phyloP scores from a whole-genome alignment of 2,797 vertebrate species.

The Fratercula arctica region DNA sequence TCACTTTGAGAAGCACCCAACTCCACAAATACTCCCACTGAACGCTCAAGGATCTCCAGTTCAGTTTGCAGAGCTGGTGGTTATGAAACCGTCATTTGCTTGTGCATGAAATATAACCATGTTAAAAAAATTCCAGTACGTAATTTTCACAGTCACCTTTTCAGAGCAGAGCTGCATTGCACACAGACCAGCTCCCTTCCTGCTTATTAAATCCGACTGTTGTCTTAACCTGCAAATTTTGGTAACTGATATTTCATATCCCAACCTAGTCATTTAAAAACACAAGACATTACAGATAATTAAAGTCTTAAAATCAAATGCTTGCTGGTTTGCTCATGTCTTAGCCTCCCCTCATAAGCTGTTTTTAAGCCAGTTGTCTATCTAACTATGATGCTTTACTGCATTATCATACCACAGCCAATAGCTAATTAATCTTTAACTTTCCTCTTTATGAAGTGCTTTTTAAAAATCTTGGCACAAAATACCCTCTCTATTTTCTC shows the following conservation, averaged over 20 bases:
- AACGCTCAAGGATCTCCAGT: background rate
- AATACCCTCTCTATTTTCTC: slow-evolving; percentile 27
- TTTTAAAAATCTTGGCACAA: slow-evolving; percentile 47
- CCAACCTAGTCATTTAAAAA: slow-evolving; percentile 48
- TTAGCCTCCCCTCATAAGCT: slow-evolving; percentile 4
- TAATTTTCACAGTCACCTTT: slow-evolving; percentile 26
- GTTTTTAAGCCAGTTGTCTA: slow-evolving; percentile 23
- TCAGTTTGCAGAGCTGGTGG: slow-evolving; percentile 1
- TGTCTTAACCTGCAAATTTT: slow-evolving; percentile 36
- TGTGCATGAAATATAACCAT: background rate
- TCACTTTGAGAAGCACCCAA: slow-evolving; percentile 30
- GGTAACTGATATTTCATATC: slow-evolving; percentile 13
- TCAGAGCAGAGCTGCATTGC: background rate
- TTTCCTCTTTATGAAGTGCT: slow-evolving; percentile 31
- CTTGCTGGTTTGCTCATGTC: background rate
- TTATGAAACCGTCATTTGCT: slow-evolving; percentile 36
- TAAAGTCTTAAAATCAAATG: slow-evolving; percentile 41
- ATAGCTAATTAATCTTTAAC: slow-evolving; percentile 52
- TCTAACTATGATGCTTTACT: slow-evolving; percentile 32
- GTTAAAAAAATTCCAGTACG: background rate
- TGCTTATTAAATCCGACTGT: background rate
- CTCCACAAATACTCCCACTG: slow-evolving; percentile 23
- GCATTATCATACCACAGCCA: slow-evolving; percentile 13
- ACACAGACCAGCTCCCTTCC: background rate
- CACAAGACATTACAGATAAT: slow-evolving; percentile 21